Evolutionary conservation across 2,797 vertebrate species (phyloP), one percentile per base, ranked within the genome.

Genomic region (Crenuchus spilurus): DNA sequence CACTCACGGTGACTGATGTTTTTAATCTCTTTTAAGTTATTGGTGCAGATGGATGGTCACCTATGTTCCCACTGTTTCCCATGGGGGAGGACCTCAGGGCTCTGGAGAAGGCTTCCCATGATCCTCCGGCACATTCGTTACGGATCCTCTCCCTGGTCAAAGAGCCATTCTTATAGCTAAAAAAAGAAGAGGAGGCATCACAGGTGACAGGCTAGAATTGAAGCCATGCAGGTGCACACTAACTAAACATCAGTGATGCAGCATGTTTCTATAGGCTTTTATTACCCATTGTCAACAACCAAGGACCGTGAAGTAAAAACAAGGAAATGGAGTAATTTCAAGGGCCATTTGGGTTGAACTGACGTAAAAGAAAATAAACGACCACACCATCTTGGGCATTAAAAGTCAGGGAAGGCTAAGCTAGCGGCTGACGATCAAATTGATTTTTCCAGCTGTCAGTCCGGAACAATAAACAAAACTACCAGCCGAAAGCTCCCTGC

Each of bases 161-260:
- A 64, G 97, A 99, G 0, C 95, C 96, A 0, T 99, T 99, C 88
- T 99, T 99, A 86, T 96, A 99, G 88, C 97, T 99, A 89, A 54
- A 11, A 55, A 68, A 6, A 67, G 16, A 64, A 57, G 24, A 66
- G 10, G 39, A 62, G 64, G 39, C 31, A 52, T 26, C 20, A 30
- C 30, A 6, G 37, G 20, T 31, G 33, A 67, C n/a, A 6, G 30
- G 22, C 62, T 20, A 70, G 22, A 62, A 4, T n/a, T 18, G 33
- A 58, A 11, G 33, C 54, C 18, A 63, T 26, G 5, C 20, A 54
- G 65, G 49, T 64, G 61, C 31, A 71, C 35, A 58, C 57, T 33
- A 41, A 69, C 24, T 30, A 58, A 58, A 37, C 71, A 55, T 52
- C 18, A 65, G 63, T 55, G 18, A 57, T 46, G 33, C 72, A 62